Evolutionary conservation across 2,113 vertebrate species (phyloP), one percentile per base, ranked within the genome.

Genomic region (Antigone vipio): DNA sequence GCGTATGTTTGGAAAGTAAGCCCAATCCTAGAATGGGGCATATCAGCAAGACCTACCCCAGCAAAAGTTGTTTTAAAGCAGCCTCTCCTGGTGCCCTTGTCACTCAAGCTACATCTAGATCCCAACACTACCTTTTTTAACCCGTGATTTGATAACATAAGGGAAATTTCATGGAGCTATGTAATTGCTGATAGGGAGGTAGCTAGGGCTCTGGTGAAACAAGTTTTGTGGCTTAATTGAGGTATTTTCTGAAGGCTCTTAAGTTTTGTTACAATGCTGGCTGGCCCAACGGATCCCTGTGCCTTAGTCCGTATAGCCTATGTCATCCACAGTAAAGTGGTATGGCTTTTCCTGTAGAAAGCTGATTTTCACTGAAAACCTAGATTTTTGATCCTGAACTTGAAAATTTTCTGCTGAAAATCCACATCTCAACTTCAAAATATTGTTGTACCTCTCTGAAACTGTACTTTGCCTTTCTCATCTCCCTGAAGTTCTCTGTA

Each of bases 1-100:
- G 6, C 5, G 66, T 42, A 6, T 24, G 9, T 80, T 74, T 81
- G 4, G 15, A 62, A 87, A 87, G 52, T 14, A 40, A 66, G 3
- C 9, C 23, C 6, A 60, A 69, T 11, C 19, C 29, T 56, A 24
- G 18, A 77, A 66, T 0, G 3, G 6, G 30, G 8, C 1, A 0
- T 73, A 64, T 62, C 58, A 77, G 7, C 9, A 87, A 66, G 34
- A 53, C 6, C 14, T 79, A 49, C 2, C 4, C 5, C 45, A 64
- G 21, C 3, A 66, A 62, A 75, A 12, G 15, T 12, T 35, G 24
- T 52, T 52, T 14, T 63, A 40, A 83, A 67, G 27, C 5, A 71
- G 17, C 29, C 4, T 50, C 6, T 58, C 27, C 30, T 34, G 21
- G 9, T 34, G 12, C 12, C 26, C 3, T 11, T 79, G 18, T 29